These are phyloP conservation scores for Melanotaenia duboulayi DNA, from an alignment of 2,113 vertebrate species.

Conservation along the genomic window DNA sequence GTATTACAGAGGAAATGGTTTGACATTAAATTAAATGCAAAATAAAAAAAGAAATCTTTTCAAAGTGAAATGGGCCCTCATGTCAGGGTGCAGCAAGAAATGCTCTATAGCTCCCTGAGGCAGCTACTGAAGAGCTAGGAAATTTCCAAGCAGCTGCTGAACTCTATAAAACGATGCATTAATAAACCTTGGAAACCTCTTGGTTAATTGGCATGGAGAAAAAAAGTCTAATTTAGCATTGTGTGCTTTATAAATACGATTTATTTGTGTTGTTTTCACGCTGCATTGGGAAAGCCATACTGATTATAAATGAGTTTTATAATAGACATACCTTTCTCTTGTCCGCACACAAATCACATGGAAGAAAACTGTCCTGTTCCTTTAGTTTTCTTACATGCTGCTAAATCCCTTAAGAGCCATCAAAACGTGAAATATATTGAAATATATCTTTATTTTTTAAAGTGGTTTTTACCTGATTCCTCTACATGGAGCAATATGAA, in stretches of 20 bases:
- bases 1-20: background rate
- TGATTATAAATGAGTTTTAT: too few species aligned
- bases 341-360: too few species aligned
- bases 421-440: too few species aligned
- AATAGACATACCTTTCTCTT: too few species aligned
- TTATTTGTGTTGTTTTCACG: too few species aligned
- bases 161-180: background rate
- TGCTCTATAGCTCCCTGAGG: background rate
- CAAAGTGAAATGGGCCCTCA: conserved; percentile 9
- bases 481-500: too few species aligned
- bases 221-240: background rate
- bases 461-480: too few species aligned
- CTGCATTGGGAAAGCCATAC: too few species aligned
- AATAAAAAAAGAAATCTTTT: background rate
- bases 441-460: too few species aligned
- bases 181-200: background rate
- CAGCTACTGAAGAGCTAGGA: background rate
- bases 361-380: background rate
- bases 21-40: background rate
- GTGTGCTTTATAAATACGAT: too few species aligned
- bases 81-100: background rate
- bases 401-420: too few species aligned
- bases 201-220: background rate
- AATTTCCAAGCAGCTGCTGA: background rate
- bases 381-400: background rate